Base-by-base conservation (phyloP, 1,140 invertebrate genomes). In the Holcopasites calliopsidis region DNA sequence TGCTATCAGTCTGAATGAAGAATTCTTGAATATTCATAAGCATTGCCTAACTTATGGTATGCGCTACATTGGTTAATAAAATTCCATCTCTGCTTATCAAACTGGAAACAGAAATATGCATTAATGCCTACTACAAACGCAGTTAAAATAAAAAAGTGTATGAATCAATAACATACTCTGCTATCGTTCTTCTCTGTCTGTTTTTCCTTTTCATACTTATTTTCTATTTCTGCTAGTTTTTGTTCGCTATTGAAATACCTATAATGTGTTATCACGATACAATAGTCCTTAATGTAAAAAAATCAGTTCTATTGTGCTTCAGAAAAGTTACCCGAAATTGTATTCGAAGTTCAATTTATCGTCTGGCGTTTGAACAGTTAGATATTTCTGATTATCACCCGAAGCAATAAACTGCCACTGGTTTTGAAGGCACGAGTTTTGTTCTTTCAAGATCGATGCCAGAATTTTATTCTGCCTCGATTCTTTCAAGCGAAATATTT, bases 1-100 rank as follows among this genome's bases (percentile, higher is more conserved):
- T 70, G 26, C 40, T 26, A 49, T 58, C 28, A 57, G 44, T 50
- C 23, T 11, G 16, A 13, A 7, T n/a, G n/a, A 60, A 52, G 8
- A 16, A n/a, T 11, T n/a, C 8, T 42, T 23, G 23, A n/a, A 38
- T 47, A 80, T 70, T 72, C 47, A 44, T 52, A 61, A 33, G 42
- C 35, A 26, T 70, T 82, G 21, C 49, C 64, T 26, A 74, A 68
- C 78, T 78, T 78, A 31, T 83, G 70, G 11, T 74, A 55, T 31
- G 72, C 60, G 18, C 79, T 82, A 40, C 80, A 83, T 50, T 78
- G 75, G 55, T 83, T 74, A 50, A 83, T 78, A 28, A 83, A 83
- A 60, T 62, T 75, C 52, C 75, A 72, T 40, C 80, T 78, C 21
- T 83, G 80, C 38, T 60, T 58, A 28, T 82, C 79, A 60, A 82